These are phyloP conservation scores for Eudiplozoon nipponicum DNA, from an alignment of 2,888 invertebrate species.

Conservation along the genomic window DNA sequence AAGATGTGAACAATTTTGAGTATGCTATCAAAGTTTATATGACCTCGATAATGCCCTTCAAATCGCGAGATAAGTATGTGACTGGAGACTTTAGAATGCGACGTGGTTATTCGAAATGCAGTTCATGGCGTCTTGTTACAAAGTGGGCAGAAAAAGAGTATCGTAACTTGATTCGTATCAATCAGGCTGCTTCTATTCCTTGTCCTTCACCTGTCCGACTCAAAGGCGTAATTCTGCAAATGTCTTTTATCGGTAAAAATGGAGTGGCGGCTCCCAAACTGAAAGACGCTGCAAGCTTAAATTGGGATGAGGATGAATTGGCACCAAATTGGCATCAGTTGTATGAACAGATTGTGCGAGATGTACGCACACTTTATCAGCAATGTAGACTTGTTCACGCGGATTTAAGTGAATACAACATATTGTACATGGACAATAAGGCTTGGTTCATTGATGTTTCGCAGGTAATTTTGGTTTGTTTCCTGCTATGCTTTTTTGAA, in stretches of 20 bases:
- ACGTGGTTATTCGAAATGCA: slow-evolving; percentile 61
- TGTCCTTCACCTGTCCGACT: slow-evolving; percentile 59
- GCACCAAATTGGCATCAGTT: slow-evolving; percentile 38
- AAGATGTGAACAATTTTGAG: slow-evolving; percentile 19
- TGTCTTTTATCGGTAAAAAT: slow-evolving; percentile 62
- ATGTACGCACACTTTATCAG: slow-evolving; percentile 73
- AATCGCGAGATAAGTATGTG: slow-evolving; percentile 85
- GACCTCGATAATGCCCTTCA: slow-evolving; percentile 78
- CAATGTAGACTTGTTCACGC: slow-evolving; percentile 76
- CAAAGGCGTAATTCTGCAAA: slow-evolving; percentile 59
- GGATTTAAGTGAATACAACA: slow-evolving; percentile 77
- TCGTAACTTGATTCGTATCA: slow-evolving; percentile 43
- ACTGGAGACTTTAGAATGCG: slow-evolving; percentile 59
- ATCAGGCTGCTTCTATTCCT: slow-evolving; percentile 34
- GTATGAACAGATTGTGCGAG: slow-evolving; percentile 34
- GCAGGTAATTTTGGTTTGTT: slow-evolving; percentile 24
- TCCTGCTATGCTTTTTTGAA: neutral
- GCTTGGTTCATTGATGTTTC: slow-evolving; percentile 82
- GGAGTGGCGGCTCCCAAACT: slow-evolving; percentile 37
- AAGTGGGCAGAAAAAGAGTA: slow-evolving; percentile 99
- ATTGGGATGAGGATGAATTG: slow-evolving; percentile 29
- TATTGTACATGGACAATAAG: slow-evolving; percentile 42
- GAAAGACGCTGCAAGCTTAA: slow-evolving; percentile 36
- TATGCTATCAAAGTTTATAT: slow-evolving; percentile 41
- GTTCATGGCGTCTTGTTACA: slow-evolving; percentile 82